These are phyloP conservation scores for Nylanderia fulva DNA, from an alignment of 1,140 invertebrate species.

Conservation along the genomic window DNA sequence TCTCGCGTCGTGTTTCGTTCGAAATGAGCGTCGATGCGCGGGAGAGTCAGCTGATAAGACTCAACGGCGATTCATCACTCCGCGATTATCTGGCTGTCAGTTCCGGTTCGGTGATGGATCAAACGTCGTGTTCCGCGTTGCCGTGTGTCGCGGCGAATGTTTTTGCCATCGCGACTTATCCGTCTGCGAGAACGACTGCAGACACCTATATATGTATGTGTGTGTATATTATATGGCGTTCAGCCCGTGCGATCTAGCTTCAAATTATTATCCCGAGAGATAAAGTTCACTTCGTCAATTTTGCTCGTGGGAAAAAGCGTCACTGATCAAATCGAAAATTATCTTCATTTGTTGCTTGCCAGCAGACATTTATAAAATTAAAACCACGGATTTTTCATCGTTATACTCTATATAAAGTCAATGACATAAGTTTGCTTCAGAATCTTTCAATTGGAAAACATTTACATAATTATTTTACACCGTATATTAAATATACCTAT, in stretches of 20 bases:
- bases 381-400: background rate
- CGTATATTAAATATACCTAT: too few species aligned
- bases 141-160: conserved; percentile 28
- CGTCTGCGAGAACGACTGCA: conserved; percentile 3
- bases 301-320: conserved; percentile 1
- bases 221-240: background rate
- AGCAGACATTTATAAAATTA: background rate
- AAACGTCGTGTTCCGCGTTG: conserved; percentile 41
- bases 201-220: too few species aligned
- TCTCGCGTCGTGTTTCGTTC: too few species aligned
- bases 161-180: conserved; percentile 43
- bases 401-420: background rate
- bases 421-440: background rate
- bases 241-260: conserved; percentile 10
- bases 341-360: background rate
- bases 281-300: conserved; percentile 37
- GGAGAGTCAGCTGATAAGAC: conserved; percentile 58
- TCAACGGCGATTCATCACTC: conserved; percentile 66
- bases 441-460: background rate
- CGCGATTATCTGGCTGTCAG: conserved; percentile 71
- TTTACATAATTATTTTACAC: too few species aligned
- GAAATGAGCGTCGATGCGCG: conserved; percentile 46
- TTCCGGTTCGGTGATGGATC: conserved; percentile 69
- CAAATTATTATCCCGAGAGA: conserved; percentile 52
- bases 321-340: conserved; percentile 21